phyloP scores from a whole-genome alignment of 2,888 invertebrate genomes.

The Seladonia tumulorum region DNA sequence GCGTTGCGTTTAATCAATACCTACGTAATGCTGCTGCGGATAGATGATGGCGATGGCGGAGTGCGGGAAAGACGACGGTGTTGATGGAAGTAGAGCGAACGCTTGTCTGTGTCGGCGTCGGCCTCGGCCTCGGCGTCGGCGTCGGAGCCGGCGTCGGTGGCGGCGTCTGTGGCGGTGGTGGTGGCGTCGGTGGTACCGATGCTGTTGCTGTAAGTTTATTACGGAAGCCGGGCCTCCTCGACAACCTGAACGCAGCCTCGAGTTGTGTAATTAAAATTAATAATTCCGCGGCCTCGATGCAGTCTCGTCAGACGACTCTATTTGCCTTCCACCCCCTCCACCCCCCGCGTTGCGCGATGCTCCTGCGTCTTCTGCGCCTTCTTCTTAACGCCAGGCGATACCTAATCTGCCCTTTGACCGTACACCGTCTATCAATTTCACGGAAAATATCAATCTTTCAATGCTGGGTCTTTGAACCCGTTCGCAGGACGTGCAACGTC shows the following conservation, averaged over 20 bases:
- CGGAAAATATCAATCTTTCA: neutral
- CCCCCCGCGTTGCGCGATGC: conserved; percentile 12
- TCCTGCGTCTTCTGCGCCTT: conserved; percentile 31
- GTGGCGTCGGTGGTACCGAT: conserved; percentile 58
- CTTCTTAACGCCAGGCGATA: conserved; percentile 49
- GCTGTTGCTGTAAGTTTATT: conserved; percentile 73
- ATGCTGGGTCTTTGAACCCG: neutral
- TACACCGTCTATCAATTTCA: neutral
- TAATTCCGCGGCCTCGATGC: conserved; percentile 72
- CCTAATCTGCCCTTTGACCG: conserved; percentile 17
- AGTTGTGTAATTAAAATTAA: conserved; percentile 75
- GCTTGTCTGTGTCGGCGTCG: conserved; percentile 40
- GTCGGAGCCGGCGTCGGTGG: conserved; percentile 27
- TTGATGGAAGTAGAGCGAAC: conserved; percentile 55
- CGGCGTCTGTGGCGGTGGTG: conserved; percentile 23
- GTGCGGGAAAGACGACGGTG: conserved; percentile 54
- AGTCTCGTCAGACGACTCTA: conserved; percentile 71
- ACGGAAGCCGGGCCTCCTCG: conserved; percentile 68
- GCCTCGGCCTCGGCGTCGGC: conserved; percentile 22
- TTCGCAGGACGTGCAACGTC: neutral
- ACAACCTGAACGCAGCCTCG: conserved; percentile 61
- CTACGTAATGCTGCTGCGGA: conserved; percentile 75
- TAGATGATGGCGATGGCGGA: conserved; percentile 72
- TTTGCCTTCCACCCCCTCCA: conserved; percentile 50
- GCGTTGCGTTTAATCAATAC: conserved; percentile 83